These are phyloP conservation scores for Uloborus diversus DNA, from an alignment of 1,140 invertebrate species.

Conservation along the genomic window DNA sequence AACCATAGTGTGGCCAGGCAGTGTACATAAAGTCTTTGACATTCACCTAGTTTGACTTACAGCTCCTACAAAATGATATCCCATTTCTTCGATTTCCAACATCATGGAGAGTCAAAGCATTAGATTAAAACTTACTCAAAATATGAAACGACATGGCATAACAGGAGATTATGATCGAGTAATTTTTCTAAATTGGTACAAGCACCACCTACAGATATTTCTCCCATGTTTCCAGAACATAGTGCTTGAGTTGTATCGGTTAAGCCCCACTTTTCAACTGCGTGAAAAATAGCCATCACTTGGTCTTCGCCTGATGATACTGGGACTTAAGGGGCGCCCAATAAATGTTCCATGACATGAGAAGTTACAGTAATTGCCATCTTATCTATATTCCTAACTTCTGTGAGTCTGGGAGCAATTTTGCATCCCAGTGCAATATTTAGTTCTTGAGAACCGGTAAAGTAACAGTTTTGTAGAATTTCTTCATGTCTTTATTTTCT, in stretches of 20 bases:
- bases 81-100: too few relatives aligned
- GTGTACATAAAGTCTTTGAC: too few relatives aligned
- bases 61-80: too few relatives aligned
- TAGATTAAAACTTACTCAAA: background rate
- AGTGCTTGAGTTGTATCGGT: background rate
- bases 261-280: background rate
- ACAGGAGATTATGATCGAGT: background rate
- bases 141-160: background rate
- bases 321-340: too few relatives aligned
- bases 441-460: too few relatives aligned
- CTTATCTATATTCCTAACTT: background rate
- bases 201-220: background rate
- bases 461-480: too few relatives aligned
- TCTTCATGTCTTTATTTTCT: too few relatives aligned
- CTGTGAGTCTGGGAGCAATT: background rate
- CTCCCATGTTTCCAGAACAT: background rate
- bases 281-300: background rate
- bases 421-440: conserved; percentile 1
- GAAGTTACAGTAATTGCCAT: conserved; percentile 1
- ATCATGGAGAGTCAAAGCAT: background rate
- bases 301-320: background rate
- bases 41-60: too few relatives aligned
- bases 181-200: background rate
- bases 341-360: background rate
- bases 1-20: too few relatives aligned